Conservation (phyloP, 2,888 invertebrate genomes). For the Craniophora ligustri region DNA sequence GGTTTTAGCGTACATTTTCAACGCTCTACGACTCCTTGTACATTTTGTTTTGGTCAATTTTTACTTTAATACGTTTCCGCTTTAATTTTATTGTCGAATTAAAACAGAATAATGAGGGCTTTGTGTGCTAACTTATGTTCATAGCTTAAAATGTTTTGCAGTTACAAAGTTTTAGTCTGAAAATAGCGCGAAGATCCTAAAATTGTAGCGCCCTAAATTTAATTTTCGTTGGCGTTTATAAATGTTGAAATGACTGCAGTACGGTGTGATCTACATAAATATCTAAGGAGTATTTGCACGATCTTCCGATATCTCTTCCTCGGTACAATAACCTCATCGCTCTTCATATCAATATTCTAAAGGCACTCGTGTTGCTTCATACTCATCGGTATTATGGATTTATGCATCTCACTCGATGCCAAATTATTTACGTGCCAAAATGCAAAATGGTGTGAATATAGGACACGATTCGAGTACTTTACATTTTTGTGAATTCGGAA, state of each 20-base stretch:
- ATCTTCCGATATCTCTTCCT: constrained; percentile 24
- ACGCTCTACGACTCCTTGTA: constrained; percentile 35
- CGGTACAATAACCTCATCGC: constrained; percentile 39
- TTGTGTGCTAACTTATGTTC: constrained; percentile 21
- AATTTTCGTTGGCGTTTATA: not conserved
- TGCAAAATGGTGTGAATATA: constrained; percentile 42
- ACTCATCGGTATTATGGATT: constrained; percentile 49
- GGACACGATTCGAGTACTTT: constrained; percentile 9
- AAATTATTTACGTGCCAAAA: constrained; percentile 56
- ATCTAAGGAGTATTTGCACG: constrained; percentile 12
- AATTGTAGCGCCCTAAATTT: not conserved
- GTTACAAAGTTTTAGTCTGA: constrained; percentile 10
- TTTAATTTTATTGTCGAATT: constrained; percentile 41
- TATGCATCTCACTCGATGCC: constrained; percentile 51
- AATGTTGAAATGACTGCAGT: not conserved
- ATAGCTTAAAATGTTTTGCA: constrained; percentile 20
- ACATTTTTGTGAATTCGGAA: constrained; percentile 1
- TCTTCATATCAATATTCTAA: constrained; percentile 53
- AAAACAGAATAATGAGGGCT: constrained; percentile 33
- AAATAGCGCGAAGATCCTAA: constrained; percentile 1
- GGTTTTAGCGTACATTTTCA: constrained; percentile 48
- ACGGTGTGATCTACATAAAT: constrained; percentile 23
- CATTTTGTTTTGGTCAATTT: constrained; percentile 37
- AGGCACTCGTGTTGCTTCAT: constrained; percentile 44
- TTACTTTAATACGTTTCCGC: constrained; percentile 33